These are phyloP conservation scores for Triplophysa tibetana DNA, from an alignment of 2,113 vertebrate species.

Conservation along the genomic window DNA sequence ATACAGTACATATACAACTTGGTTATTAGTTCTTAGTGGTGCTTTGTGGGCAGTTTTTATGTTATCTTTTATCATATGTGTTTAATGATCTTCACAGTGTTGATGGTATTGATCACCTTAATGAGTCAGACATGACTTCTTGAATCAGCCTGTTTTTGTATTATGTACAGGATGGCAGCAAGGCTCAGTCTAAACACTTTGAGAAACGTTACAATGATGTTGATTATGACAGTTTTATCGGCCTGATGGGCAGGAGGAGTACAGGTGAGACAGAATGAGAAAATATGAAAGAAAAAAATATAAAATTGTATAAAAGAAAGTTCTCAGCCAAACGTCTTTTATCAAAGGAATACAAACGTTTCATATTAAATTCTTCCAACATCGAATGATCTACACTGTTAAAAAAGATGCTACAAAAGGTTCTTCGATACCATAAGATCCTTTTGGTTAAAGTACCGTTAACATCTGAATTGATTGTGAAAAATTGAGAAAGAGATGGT, in stretches of 20 bases:
- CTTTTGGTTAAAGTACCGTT: no score
- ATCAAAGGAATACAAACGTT: no score
- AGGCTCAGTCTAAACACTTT: background rate
- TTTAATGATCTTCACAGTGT: conserved; percentile 11
- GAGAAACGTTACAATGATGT: conserved; percentile 67
- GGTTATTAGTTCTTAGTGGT: no score
- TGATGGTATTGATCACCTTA: conserved; percentile 2
- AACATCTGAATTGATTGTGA: background rate
- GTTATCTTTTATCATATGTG: background rate
- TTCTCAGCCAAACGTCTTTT: no score
- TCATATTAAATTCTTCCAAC: no score
- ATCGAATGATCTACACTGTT: no score
- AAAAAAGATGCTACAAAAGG: no score
- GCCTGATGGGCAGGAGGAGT: conserved; percentile 74
- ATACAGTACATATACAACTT: no score
- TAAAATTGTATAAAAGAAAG: no score
- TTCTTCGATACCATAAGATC: no score
- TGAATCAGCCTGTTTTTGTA: background rate
- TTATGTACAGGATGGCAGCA: conserved; percentile 16
- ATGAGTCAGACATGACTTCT: background rate
- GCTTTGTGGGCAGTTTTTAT: background rate
- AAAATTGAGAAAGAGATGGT: no score
- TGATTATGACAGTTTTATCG: conserved; percentile 76
- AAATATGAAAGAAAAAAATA: background rate
- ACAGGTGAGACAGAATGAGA: conserved; percentile 62